A percentile compares a stretch with the other conserved stretches of the same genome.
These are phyloP conservation scores for Hafferia zeledoni DNA, from an alignment of 2,797 vertebrate species.

Conservation along the genomic window DNA sequence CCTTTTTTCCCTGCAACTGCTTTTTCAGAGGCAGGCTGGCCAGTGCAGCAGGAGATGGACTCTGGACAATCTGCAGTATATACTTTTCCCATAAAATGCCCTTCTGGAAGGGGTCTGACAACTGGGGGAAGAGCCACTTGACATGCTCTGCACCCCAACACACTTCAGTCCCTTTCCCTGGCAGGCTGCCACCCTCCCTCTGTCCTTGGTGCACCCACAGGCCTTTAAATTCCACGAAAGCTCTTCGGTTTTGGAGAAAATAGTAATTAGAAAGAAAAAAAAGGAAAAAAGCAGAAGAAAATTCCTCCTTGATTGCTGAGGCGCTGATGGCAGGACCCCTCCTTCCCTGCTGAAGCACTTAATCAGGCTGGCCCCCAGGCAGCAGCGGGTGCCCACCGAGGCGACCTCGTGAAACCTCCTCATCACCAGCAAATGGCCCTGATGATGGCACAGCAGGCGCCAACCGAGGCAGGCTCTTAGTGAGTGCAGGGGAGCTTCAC, in stretches of 20 bases:
- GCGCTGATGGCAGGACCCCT: background rate
- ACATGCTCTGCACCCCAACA: fast-evolving
- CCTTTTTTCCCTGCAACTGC: background rate
- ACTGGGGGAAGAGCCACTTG: background rate
- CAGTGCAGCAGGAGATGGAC: background rate
- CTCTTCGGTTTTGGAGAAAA: background rate
- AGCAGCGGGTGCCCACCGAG: background rate
- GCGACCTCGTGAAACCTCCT: background rate
- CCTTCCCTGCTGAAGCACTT: conserved; percentile 11
- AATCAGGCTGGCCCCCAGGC: background rate
- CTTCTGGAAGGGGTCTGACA: background rate
- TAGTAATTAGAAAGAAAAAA: background rate
- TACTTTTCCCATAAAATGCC: background rate
- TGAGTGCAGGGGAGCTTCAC: background rate
- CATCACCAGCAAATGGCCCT: conserved; percentile 29
- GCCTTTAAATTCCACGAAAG: background rate
- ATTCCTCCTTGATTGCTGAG: conserved; percentile 31
- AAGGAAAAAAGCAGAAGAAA: background rate
- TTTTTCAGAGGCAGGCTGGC: background rate
- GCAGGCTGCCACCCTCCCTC: background rate
- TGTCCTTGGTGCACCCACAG: background rate
- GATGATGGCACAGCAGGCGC: background rate
- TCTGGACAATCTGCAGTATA: background rate
- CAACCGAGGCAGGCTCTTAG: background rate
- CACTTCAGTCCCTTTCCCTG: background rate